Conservation (phyloP, 2,113 vertebrate species). For the Mormyrus iriodes region DNA sequence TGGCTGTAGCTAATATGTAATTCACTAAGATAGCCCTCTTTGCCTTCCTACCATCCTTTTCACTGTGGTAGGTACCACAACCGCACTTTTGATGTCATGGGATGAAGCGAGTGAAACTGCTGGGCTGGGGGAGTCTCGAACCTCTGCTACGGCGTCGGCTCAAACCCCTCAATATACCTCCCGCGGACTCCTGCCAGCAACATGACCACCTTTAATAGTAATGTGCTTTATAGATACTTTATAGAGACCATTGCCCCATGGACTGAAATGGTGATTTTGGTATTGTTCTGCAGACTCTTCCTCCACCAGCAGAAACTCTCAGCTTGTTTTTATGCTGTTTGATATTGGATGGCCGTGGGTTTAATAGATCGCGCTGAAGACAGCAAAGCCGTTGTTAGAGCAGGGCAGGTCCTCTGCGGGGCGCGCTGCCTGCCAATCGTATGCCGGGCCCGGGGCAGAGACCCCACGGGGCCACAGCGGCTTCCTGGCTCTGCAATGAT, state of each 20-base stretch:
- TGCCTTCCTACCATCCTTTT: background rate
- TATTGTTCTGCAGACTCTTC: background rate
- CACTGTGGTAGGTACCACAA: background rate
- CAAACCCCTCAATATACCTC: background rate
- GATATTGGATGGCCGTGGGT: too few relatives aligned
- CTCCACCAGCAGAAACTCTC: background rate
- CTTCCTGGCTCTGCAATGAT: background rate
- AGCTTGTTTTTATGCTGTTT: background rate
- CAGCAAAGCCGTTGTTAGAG: background rate
- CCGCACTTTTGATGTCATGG: background rate
- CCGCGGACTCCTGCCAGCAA: background rate
- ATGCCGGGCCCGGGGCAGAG: background rate
- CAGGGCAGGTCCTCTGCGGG: background rate
- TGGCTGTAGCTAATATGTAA: background rate
- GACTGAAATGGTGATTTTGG: background rate
- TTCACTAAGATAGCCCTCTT: background rate
- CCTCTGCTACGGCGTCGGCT: background rate
- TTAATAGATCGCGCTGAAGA: too few relatives aligned
- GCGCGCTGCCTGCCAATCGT: background rate
- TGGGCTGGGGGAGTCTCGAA: background rate
- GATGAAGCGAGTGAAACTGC: background rate
- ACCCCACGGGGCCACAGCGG: background rate
- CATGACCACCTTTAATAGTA: background rate
- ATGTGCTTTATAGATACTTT: background rate
- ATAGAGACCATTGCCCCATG: background rate